Base-by-base conservation (phyloP, 1,140 invertebrate genomes). In the Drosophila eugracilis region DNA sequence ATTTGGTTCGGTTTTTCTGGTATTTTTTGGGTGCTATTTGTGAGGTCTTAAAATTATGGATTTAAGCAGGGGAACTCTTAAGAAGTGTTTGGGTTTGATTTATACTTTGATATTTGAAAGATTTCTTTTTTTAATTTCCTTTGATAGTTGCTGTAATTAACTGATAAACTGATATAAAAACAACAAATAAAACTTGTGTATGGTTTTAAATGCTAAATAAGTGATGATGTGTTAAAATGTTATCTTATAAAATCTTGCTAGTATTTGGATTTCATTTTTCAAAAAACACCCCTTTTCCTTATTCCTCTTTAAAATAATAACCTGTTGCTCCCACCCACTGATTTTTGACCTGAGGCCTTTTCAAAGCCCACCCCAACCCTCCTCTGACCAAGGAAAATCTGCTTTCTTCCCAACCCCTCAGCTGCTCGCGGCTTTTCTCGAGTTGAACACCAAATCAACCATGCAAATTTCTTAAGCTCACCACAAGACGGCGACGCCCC, bases 391-490 rank as follows among this genome's bases (percentile, higher is more conserved):
- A 2, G 26, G 30, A 10, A 58, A 58, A 54, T 19, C 55, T 30
- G 21, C 48, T 54, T 58, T 57, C 50, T 14, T 1, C 14, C 6
- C 26, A 21, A 28, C 24, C 26, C 17, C n/a, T 15, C 57, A 12
- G 7, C 9, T 1, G 22, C 39, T 60, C n/a, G n/a, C n/a, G n/a
- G n/a, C n/a, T 42, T 32, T 42, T 28, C 28, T 21, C 54, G 26
- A 39, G 12, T 24, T 57, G 58, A 67, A 71, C 41, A 80, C 21
- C 81, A 86, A 85, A 85, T 85, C 77, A 85, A 80, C 53, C 81
- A 85, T 86, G 81, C 83, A 85, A 85, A 85, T 85, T 86, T 85
- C 58, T 62, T 81, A 85, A 86, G 81, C 77, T 69, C 55, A 48
- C 80, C 80, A 50, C 80, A 79, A 75, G 71, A 66, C 50, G 55